Evolutionary conservation across 1,140 invertebrate species (phyloP).

Genomic region (Aphelinus certus): DNA sequence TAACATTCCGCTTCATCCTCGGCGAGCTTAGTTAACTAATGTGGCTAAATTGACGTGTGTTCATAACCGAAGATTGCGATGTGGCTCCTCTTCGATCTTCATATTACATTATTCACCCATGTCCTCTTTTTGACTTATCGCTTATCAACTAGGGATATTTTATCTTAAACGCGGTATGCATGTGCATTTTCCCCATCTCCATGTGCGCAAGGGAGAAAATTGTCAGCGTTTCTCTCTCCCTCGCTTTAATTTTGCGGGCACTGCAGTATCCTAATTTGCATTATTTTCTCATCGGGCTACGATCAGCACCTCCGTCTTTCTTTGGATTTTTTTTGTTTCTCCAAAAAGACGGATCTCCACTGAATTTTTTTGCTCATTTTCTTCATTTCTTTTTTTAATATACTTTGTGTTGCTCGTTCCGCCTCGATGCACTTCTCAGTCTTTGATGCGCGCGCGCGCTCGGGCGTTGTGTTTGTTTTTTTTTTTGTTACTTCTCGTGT

Average conservation of each 20-base stretch:
- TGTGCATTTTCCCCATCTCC: not conserved
- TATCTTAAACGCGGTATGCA: conserved; percentile 13
- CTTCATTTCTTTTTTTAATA: not conserved
- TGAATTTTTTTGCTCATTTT: too few relatives aligned
- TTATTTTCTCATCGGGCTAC: conserved; percentile 16
- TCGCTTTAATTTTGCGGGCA: conserved; percentile 3
- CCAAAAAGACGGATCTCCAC: too few relatives aligned
- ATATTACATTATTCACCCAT: not conserved
- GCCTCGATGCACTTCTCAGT: conserved; percentile 34
- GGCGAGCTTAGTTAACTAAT: conserved; percentile 51
- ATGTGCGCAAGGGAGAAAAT: not conserved
- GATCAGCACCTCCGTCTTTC: not conserved
- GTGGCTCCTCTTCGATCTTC: conserved; percentile 20
- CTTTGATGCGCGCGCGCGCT: conserved; percentile 26
- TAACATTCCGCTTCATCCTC: conserved; percentile 33
- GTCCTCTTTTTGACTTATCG: not conserved
- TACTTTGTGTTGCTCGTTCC: conserved; percentile 19
- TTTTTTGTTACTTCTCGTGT: not conserved
- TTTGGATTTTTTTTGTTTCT: too few relatives aligned
- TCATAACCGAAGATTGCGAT: conserved; percentile 14
- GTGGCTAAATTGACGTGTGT: conserved; percentile 59
- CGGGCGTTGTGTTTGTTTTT: conserved; percentile 6
- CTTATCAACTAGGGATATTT: conserved; percentile 20
- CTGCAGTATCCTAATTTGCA: conserved; percentile 16
- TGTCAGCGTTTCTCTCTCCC: not conserved